These are phyloP conservation scores for Aphidoletes aphidimyza DNA, from an alignment of 2,888 invertebrate genomes.

Conservation along the genomic window DNA sequence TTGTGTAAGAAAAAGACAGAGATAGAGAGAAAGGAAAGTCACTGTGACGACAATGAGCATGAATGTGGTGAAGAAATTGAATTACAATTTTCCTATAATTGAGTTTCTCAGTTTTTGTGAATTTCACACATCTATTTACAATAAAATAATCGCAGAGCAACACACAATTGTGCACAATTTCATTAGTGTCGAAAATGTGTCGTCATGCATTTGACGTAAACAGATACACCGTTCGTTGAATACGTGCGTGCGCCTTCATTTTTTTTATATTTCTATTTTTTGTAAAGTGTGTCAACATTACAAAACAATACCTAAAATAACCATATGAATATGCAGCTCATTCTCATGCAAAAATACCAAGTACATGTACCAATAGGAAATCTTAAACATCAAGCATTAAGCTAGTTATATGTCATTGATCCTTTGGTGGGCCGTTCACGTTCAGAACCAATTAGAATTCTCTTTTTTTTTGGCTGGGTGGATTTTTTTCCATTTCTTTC, in stretches of 20 bases:
- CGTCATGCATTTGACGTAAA: background rate
- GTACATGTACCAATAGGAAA: too few species aligned
- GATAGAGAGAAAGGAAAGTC: too few species aligned
- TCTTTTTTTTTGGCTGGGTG: background rate
- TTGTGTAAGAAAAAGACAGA: too few species aligned
- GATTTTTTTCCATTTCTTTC: background rate
- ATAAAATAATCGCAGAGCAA: background rate
- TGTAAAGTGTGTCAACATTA: conserved; percentile 24
- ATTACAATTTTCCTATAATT: too few species aligned
- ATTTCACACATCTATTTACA: background rate
- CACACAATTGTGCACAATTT: background rate
- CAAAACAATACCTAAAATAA: background rate
- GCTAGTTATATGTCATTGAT: conserved; percentile 7
- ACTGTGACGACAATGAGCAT: too few species aligned
- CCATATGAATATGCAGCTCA: background rate
- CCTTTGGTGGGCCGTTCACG: conserved; percentile 12
- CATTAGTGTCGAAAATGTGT: background rate
- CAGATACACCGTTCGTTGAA: background rate
- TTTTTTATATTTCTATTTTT: too few species aligned
- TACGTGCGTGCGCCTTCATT: background rate
- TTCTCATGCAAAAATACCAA: background rate
- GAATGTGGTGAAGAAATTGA: too few species aligned
- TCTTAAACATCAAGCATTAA: background rate
- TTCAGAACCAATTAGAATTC: background rate
- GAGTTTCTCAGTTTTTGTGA: too few species aligned